A percentile compares a stretch with the other conserved stretches of the same genome.
Conservation (phyloP, 2,113 vertebrate species). For the Rutilus rutilus region DNA sequence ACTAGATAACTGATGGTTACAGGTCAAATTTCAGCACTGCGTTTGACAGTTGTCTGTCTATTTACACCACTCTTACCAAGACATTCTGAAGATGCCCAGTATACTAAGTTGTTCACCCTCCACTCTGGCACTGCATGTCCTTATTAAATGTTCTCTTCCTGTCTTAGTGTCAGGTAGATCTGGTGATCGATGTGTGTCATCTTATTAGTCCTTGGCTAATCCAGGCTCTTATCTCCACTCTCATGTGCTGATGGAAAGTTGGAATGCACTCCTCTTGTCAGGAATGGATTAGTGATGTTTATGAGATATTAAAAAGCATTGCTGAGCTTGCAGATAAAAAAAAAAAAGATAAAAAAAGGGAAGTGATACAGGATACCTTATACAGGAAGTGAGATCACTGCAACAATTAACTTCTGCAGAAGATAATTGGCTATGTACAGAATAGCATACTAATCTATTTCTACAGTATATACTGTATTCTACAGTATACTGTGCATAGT, state of each 20-base stretch:
- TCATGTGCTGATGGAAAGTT: slow-evolving; percentile 60
- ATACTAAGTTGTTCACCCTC: not conserved
- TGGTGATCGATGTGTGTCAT: slow-evolving; percentile 33
- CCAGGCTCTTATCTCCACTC: slow-evolving; percentile 40
- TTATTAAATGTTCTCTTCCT: slow-evolving; percentile 7
- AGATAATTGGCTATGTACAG: not conserved
- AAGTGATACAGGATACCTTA: not conserved
- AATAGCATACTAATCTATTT: not conserved
- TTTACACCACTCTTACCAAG: not conserved
- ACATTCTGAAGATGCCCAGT: not conserved
- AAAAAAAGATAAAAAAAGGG: slow-evolving; percentile 31
- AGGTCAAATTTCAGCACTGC: not conserved
- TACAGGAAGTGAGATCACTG: slow-evolving; percentile 36
- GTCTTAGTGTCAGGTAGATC: not conserved
- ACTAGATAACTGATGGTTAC: not conserved
- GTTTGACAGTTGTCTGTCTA: not conserved
- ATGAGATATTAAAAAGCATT: slow-evolving; percentile 25
- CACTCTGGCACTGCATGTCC: not conserved
- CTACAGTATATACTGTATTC: not conserved
- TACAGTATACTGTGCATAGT: not conserved
- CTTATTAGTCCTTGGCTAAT: slow-evolving; percentile 50
- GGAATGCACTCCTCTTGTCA: slow-evolving; percentile 49
- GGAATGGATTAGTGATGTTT: slow-evolving; percentile 51
- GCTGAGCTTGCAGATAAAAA: slow-evolving; percentile 39
- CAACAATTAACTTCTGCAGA: not conserved